Conservation (phyloP, 2,113 vertebrate genomes). For the Chionomys nivalis region DNA sequence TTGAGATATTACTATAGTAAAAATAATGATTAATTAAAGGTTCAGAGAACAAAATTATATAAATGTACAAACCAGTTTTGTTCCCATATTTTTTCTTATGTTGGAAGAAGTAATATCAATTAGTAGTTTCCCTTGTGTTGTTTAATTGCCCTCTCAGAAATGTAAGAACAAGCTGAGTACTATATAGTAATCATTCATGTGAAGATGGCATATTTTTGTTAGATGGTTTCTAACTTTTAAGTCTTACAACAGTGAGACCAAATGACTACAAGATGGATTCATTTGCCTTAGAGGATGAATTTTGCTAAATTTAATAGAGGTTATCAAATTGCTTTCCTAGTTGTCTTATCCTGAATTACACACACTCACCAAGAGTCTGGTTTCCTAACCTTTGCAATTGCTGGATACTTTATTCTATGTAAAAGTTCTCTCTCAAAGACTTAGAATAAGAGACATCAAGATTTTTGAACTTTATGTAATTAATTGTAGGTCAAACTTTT, state of each 20-base stretch:
- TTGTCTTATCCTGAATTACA: background rate
- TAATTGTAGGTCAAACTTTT: background rate
- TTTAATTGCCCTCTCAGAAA: background rate
- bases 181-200: background rate
- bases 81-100: background rate
- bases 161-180: background rate
- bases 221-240: background rate
- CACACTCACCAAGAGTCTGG: background rate
- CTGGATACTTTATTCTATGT: background rate
- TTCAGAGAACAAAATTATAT: background rate
- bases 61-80: background rate
- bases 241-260: background rate
- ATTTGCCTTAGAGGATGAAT: background rate
- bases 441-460: background rate
- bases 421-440: background rate
- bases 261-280: background rate
- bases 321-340: background rate
- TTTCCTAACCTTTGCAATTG: background rate
- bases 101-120: background rate
- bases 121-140: background rate
- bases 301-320: background rate
- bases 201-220: background rate
- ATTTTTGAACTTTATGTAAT: background rate
- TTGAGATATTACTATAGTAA: background rate
- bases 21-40: background rate